A percentile compares a stretch with the other conserved stretches of the same genome.
These are phyloP conservation scores for Serilophus lunatus DNA, from an alignment of 2,113 vertebrate genomes.

Conservation along the genomic window DNA sequence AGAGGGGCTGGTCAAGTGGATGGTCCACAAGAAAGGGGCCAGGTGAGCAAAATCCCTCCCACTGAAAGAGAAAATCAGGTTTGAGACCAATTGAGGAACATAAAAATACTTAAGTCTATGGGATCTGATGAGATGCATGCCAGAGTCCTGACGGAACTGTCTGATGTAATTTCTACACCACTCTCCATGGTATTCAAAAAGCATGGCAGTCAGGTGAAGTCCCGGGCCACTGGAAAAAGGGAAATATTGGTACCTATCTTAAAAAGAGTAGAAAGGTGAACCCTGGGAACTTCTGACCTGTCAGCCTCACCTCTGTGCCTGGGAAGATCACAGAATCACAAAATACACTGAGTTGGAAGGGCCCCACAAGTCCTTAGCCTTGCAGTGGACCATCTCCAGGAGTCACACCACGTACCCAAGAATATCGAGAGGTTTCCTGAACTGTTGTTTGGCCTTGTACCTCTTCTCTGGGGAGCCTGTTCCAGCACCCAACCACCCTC, in stretches of 20 bases:
- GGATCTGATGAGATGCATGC: not conserved
- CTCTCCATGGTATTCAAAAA: not conserved
- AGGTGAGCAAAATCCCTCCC: not conserved
- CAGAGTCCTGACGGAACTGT: not conserved
- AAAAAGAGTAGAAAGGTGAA: not conserved
- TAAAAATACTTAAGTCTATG: not conserved
- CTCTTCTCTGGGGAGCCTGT: too few species aligned
- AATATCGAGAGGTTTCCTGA: too few species aligned
- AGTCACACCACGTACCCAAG: too few species aligned
- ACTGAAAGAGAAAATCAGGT: not conserved
- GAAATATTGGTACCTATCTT: not conserved
- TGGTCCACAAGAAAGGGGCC: too few species aligned
- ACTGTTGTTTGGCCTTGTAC: too few species aligned
- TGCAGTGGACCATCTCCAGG: too few species aligned
- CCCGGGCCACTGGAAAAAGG: not conserved
- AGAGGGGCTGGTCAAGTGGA: not conserved
- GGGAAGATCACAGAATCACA: not conserved
- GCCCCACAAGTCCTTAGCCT: too few species aligned
- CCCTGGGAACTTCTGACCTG: not conserved
- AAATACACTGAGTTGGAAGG: too few species aligned
- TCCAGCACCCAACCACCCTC: too few species aligned
- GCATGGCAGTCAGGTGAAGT: not conserved
- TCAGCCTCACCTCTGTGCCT: not conserved
- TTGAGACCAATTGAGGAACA: not conserved
- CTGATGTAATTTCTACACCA: not conserved